Conservation (phyloP, 2,113 vertebrate species). For the Neotoma lepida region DNA sequence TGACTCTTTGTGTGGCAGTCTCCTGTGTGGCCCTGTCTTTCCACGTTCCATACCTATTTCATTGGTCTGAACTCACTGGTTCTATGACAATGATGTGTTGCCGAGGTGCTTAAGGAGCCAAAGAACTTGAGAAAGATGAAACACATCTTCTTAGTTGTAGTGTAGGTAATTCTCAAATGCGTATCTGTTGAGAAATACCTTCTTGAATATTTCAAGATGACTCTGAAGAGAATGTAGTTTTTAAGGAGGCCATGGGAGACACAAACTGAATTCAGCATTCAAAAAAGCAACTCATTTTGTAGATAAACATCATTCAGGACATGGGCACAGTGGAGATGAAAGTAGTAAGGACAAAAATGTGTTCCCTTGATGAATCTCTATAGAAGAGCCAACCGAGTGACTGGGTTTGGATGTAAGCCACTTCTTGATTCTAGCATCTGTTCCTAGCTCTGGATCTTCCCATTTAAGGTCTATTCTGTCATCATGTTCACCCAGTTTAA, state of each 20-base stretch:
- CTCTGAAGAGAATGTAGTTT: neutral
- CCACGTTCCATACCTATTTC: neutral
- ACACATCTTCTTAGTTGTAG: neutral
- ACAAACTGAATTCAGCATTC: constrained; percentile 15
- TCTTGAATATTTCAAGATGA: neutral
- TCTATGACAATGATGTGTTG: neutral
- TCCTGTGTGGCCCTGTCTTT: neutral
- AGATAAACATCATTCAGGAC: constrained; percentile 3
- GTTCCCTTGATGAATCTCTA: constrained; percentile 41
- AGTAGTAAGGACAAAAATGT: constrained; percentile 61
- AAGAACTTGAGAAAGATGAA: neutral
- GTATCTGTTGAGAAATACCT: neutral
- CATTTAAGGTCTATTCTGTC: constrained; percentile 62
- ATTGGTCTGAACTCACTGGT: neutral
- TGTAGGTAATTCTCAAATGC: neutral
- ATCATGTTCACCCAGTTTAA: constrained; percentile 70
- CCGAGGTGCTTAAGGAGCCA: neutral
- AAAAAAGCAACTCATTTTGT: neutral
- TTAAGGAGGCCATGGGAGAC: neutral
- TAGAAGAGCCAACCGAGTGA: constrained; percentile 61
- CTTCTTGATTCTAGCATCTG: constrained; percentile 72
- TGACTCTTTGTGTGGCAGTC: neutral
- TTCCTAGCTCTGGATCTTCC: constrained; percentile 61
- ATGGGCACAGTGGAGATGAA: constrained; percentile 36
- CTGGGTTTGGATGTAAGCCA: constrained; percentile 67